phyloP scores from a whole-genome alignment of 1,140 invertebrate species.

The Ceratoteleas bidentatus region DNA sequence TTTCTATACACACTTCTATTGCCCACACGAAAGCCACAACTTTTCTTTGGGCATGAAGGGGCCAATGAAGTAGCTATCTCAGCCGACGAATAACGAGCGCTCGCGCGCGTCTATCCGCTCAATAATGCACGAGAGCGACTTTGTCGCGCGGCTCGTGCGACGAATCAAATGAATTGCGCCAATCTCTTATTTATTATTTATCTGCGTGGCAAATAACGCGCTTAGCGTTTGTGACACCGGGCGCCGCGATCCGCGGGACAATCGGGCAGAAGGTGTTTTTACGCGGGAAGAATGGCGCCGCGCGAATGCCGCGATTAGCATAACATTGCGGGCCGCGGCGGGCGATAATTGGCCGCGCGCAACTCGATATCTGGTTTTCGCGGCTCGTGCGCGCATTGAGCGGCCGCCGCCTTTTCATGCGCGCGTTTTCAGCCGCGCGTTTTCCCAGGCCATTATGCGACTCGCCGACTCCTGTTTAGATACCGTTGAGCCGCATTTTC shows the following conservation, averaged over 20 bases:
- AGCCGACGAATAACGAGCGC: slow-evolving; percentile 27
- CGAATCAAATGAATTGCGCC: no score
- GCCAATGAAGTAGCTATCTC: not conserved
- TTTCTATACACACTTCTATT: no score
- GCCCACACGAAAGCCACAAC: not conserved
- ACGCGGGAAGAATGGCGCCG: slow-evolving; percentile 23
- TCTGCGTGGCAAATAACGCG: slow-evolving; percentile 23
- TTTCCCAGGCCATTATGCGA: slow-evolving; percentile 41
- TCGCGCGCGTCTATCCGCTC: slow-evolving; percentile 29
- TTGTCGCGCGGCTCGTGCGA: slow-evolving; percentile 47
- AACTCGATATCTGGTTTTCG: slow-evolving; percentile 76
- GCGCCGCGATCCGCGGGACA: slow-evolving; percentile 13
- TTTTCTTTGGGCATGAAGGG: not conserved
- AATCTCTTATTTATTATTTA: slow-evolving; percentile 59
- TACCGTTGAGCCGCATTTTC: slow-evolving; percentile 79
- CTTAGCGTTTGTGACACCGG: slow-evolving; percentile 20
- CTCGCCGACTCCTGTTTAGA: slow-evolving; percentile 73
- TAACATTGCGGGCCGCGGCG: slow-evolving; percentile 70
- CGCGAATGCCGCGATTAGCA: slow-evolving; percentile 67
- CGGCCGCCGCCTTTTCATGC: slow-evolving; percentile 49
- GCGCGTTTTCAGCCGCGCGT: slow-evolving; percentile 34
- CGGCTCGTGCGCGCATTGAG: slow-evolving; percentile 59
- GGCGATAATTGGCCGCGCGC: slow-evolving; percentile 75
- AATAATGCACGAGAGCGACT: slow-evolving; percentile 47
- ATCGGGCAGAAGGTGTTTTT: slow-evolving; percentile 41